Conservation (phyloP, 2,797 vertebrate genomes). For the Jordanella pulchra region DNA sequence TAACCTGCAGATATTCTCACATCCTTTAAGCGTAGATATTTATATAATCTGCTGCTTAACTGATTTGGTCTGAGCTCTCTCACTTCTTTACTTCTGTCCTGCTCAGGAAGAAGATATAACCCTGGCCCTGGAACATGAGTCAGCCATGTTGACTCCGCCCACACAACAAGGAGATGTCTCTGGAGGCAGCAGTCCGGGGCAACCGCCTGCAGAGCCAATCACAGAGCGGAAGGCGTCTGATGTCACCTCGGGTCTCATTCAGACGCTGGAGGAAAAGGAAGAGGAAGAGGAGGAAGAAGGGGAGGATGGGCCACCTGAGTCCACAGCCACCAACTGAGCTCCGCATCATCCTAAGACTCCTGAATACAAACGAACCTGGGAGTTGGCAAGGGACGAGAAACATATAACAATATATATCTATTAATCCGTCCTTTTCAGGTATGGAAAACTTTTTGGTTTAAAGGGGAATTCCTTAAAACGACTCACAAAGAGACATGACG, state of each 20-base stretch:
- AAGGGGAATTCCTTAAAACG: slow-evolving; percentile 46
- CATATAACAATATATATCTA: slow-evolving; percentile 75
- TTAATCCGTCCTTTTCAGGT: slow-evolving; percentile 81
- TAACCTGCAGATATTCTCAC: neutral
- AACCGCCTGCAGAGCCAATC: slow-evolving; percentile 74
- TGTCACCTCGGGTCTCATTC: slow-evolving; percentile 88
- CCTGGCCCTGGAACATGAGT: slow-evolving; percentile 91
- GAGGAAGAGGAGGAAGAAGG: slow-evolving; percentile 77
- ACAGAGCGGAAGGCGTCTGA: slow-evolving; percentile 89
- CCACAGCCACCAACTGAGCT: slow-evolving; percentile 78
- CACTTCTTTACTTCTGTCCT: slow-evolving; percentile 23
- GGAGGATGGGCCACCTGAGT: slow-evolving; percentile 55
- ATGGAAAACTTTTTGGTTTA: slow-evolving; percentile 68
- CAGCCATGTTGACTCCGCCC: slow-evolving; percentile 87
- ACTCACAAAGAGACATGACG: slow-evolving; percentile 53
- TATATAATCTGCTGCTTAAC: neutral
- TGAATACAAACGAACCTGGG: slow-evolving; percentile 59
- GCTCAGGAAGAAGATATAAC: slow-evolving; percentile 88
- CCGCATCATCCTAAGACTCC: slow-evolving; percentile 56
- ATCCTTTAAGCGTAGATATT: neutral
- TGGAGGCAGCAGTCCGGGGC: slow-evolving; percentile 86
- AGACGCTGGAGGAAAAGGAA: slow-evolving; percentile 90
- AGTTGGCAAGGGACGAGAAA: slow-evolving; percentile 57
- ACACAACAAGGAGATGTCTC: slow-evolving; percentile 89
- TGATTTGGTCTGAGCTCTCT: slow-evolving; percentile 5